Evolutionary conservation across 1,140 invertebrate species (phyloP).

Genomic region (Augochlora pura): DNA sequence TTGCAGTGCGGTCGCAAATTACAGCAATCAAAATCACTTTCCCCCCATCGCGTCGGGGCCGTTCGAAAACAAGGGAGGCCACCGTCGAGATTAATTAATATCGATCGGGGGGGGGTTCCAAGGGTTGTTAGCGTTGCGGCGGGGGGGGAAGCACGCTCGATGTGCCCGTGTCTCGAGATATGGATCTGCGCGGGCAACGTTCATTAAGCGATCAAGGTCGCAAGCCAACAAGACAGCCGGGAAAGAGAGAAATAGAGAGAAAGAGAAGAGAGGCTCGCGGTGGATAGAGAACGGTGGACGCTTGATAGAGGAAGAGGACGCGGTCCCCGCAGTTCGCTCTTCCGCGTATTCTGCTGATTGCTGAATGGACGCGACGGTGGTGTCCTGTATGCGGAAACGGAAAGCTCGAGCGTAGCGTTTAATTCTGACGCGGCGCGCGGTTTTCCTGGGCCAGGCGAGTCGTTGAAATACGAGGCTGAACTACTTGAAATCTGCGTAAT

Average conservation of each 20-base stretch:
- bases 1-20: conserved; percentile 6
- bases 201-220: conserved; percentile 47
- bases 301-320: not conserved
- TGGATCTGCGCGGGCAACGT: conserved; percentile 23
- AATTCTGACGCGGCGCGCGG: no score
- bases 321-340: not conserved
- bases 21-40: conserved; percentile 27
- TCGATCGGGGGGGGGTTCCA: conserved; percentile 24
- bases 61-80: not conserved
- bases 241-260: not conserved
- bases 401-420: no score
- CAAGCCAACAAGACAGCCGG: not conserved
- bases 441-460: no score
- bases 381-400: conserved; percentile 10
- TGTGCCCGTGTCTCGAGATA: conserved; percentile 25
- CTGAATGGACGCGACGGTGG: not conserved
- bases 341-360: conserved; percentile 27
- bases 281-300: not conserved
- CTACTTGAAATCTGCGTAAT: no score
- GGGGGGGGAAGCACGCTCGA: not conserved
- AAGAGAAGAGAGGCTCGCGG: no score
- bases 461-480: no score
- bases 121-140: conserved; percentile 8
- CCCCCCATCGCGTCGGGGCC: not conserved
- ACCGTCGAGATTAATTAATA: conserved; percentile 28